These are phyloP conservation scores for Copsychus sechellarum DNA, from an alignment of 2,113 vertebrate genomes.

Conservation along the genomic window DNA sequence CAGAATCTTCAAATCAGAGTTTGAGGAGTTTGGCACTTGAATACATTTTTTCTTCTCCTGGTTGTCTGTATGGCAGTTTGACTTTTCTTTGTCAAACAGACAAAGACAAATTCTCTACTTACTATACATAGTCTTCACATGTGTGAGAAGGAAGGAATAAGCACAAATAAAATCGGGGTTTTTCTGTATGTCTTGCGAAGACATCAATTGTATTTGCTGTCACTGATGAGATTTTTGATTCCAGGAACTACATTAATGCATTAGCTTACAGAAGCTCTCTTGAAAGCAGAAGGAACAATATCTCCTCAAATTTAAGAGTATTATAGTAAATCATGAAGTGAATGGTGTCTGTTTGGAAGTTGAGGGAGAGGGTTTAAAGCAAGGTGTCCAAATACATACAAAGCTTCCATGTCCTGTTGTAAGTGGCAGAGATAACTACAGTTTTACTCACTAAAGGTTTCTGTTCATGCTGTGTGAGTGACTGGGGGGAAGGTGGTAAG, in stretches of 20 bases:
- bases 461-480: not conserved
- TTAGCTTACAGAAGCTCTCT: not conserved
- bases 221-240: not conserved
- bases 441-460: not conserved
- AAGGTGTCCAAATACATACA: not conserved
- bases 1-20: not conserved
- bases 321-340: not conserved
- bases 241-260: not conserved
- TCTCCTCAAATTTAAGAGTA: not conserved
- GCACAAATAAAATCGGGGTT: not conserved
- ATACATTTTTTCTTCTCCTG: not conserved
- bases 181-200: not conserved
- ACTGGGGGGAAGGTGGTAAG: not conserved
- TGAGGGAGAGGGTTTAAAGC: not conserved
- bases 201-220: not conserved
- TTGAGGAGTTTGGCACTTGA: not conserved
- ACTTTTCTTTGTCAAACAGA: not conserved
- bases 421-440: not conserved
- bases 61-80: not conserved
- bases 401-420: not conserved
- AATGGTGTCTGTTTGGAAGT: not conserved
- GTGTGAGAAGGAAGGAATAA: not conserved
- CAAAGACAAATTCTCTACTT: not conserved
- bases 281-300: not conserved
- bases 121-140: not conserved